Conservation (phyloP, 1,140 invertebrate species). For the Drosophila nasuta region DNA sequence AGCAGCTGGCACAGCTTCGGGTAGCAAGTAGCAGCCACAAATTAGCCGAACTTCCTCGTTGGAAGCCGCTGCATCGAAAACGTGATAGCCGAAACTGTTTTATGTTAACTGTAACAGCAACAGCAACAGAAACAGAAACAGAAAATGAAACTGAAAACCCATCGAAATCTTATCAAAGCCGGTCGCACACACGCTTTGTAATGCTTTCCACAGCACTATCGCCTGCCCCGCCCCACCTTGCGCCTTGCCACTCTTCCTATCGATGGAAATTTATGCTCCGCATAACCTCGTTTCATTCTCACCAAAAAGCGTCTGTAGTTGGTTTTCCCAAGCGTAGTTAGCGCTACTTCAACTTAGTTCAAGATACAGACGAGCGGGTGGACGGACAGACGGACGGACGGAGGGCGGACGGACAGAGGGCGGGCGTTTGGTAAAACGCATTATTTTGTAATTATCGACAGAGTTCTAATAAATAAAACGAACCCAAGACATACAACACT, state of each 20-base stretch:
- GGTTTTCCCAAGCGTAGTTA: slow-evolving; percentile 50
- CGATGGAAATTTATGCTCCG: slow-evolving; percentile 66
- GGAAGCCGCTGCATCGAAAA: neutral
- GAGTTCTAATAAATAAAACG: slow-evolving; percentile 81
- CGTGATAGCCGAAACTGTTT: slow-evolving; percentile 13
- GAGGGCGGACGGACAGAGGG: neutral
- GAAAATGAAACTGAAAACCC: slow-evolving; percentile 41
- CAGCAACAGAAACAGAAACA: slow-evolving; percentile 16
- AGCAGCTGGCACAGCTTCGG: slow-evolving; percentile 47
- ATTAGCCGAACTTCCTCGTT: slow-evolving; percentile 55
- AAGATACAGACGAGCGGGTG: slow-evolving; percentile 2
- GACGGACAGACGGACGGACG: neutral
- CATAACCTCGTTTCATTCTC: slow-evolving; percentile 73
- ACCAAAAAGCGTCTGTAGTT: slow-evolving; percentile 1
- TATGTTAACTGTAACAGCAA: neutral
- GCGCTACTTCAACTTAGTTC: slow-evolving; percentile 51
- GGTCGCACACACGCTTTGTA: slow-evolving; percentile 40
- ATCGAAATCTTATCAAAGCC: slow-evolving; percentile 69
- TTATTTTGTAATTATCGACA: slow-evolving; percentile 84
- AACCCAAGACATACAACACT: slow-evolving; percentile 20
- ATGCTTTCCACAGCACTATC: slow-evolving; percentile 36
- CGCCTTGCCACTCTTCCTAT: neutral
- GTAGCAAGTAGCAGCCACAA: slow-evolving; percentile 51
- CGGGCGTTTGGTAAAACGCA: slow-evolving; percentile 61
- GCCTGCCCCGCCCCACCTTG: slow-evolving; percentile 4